Base-by-base conservation (phyloP, 2,113 vertebrate species). In the Gallinago undulata region DNA sequence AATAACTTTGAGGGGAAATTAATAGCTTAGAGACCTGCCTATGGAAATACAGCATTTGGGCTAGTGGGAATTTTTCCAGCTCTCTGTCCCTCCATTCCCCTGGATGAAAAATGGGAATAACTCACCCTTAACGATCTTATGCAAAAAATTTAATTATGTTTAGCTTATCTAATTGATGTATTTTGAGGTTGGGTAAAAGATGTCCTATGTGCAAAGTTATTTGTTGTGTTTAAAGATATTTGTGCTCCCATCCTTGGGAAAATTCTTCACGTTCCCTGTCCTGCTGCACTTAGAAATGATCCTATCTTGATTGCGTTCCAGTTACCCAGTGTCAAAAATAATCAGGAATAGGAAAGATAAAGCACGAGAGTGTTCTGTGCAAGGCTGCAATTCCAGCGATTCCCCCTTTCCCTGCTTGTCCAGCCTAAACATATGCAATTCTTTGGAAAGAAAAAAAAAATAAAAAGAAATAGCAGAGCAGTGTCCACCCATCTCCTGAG, bases 221-320 rank as follows among this genome's bases (percentile, higher is more conserved):
- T 96, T 96, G 78, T 96, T 95, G n/a, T 96, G 84, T 90, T 96
- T 91, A 75, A 79, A 90, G 94, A 94, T 82, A 84, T 59, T 96
- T 95, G 53, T 59, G 73, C 85, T 97, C 87, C 47, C 89, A 84
- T 94, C 91, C 96, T 96, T 96, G 94, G 95, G 89, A 94, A 97
- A 97, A 94, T 97, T 97, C 96, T 82, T 95, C 89, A 87, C 69
- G 91, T 96, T 95, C 94, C 48, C 93, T 84, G 73, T 94, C 76
- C 56, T 80, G 86, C 62, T 94, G 90, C 77, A 90, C 89, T 96
- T 75, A 89, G 76, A 72, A 91, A 59, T 45, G 85, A 96, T 89
- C 72, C 72, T 62, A 45, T 94, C 92, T 96, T 95, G 94, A 95
- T 91, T 78, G 68, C 0, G 37, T 96, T 96, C 93, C 95, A 95